A percentile compares a stretch with the other conserved stretches of the same genome.
Evolutionary conservation across 2,888 invertebrate species (phyloP).

Genomic region (Tethea ocularis): DNA sequence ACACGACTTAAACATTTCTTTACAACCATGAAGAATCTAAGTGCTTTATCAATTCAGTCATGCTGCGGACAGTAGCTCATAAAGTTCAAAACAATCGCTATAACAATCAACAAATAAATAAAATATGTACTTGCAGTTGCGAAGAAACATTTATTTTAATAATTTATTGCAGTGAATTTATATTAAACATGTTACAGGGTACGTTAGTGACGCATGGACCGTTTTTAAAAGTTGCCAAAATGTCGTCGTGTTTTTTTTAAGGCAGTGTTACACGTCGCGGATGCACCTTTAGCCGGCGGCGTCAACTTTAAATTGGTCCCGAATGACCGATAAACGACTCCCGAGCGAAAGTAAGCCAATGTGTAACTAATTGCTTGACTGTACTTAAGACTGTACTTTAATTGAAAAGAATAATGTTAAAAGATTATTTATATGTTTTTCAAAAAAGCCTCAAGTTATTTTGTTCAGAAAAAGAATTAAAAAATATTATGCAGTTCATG

Average conservation of each 20-base stretch:
- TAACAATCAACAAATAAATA: not conserved
- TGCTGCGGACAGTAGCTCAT: not conserved
- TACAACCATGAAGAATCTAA: not conserved
- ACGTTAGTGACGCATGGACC: not conserved
- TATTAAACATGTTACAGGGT: not conserved
- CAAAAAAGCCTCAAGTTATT: not conserved
- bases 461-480: not conserved
- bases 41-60: not conserved
- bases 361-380: constrained; percentile 37
- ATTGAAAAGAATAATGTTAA: not conserved
- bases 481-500: too few species aligned
- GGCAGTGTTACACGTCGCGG: not conserved
- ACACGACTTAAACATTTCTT: not conserved
- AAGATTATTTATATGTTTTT: not conserved
- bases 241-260: constrained; percentile 1
- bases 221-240: not conserved
- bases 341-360: constrained; percentile 27
- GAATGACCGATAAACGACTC: constrained; percentile 25
- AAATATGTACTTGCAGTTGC: not conserved
- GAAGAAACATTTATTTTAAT: not conserved
- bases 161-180: not conserved
- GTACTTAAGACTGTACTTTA: not conserved
- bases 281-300: constrained; percentile 31
- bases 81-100: not conserved
- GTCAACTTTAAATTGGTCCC: constrained; percentile 30